These are phyloP conservation scores for Neogale vison DNA, from an alignment of 2,113 vertebrate genomes.

Conservation along the genomic window DNA sequence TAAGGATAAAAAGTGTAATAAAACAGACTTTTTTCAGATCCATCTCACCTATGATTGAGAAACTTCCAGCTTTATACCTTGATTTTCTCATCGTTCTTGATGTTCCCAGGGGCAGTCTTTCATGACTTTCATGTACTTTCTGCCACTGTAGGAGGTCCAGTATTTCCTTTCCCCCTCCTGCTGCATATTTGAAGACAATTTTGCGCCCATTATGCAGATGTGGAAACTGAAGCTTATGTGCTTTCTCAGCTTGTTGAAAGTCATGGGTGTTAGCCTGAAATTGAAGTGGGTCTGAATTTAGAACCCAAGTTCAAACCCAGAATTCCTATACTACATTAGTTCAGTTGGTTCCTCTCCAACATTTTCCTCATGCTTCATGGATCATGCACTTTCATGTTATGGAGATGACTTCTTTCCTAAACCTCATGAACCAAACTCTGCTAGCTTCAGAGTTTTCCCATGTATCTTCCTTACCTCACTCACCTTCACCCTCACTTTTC, in stretches of 20 bases:
- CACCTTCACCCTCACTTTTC: background rate
- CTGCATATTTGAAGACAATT: background rate
- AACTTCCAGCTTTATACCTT: background rate
- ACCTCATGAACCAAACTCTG: background rate
- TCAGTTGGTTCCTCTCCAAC: background rate
- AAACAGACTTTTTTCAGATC: background rate
- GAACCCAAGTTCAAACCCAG: background rate
- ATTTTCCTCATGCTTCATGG: background rate
- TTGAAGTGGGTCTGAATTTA: background rate
- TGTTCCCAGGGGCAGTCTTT: background rate
- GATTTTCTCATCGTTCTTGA: slow-evolving; percentile 21
- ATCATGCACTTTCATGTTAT: background rate
- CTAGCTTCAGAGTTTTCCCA: background rate
- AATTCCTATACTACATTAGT: background rate
- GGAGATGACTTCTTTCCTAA: background rate
- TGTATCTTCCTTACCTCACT: background rate
- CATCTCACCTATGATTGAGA: background rate
- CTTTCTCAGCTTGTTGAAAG: background rate
- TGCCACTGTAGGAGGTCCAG: no score
- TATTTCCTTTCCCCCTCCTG: background rate
- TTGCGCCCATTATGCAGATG: background rate
- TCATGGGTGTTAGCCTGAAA: background rate
- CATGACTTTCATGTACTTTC: background rate
- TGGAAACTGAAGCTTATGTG: background rate
- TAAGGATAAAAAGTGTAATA: background rate